Evolutionary conservation across 2,797 vertebrate species (phyloP).

Genomic region (Xiphorhynchus erythropygius): DNA sequence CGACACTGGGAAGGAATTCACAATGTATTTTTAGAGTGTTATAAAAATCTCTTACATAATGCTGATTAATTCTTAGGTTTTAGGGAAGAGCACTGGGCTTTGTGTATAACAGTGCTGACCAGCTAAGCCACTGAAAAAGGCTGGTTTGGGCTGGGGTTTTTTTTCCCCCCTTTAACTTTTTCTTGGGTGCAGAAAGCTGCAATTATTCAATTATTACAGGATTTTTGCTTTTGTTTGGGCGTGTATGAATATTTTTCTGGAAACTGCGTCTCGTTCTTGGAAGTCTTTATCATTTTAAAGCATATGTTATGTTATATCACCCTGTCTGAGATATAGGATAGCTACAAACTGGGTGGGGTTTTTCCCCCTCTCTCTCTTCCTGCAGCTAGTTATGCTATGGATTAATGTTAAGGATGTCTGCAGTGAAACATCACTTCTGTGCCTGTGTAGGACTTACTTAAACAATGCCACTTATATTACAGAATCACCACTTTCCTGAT

Average conservation of each 20-base stretch:
- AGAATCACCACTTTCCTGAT: neutral
- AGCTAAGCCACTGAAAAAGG: slow-evolving; percentile 42
- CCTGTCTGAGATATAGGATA: slow-evolving; percentile 48
- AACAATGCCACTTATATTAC: slow-evolving; percentile 1
- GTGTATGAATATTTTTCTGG: slow-evolving; percentile 66
- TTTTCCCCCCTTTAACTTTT: neutral
- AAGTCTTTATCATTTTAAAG: slow-evolving; percentile 72
- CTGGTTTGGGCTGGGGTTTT: neutral
- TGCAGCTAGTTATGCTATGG: slow-evolving; percentile 43
- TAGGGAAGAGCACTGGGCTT: slow-evolving; percentile 59
- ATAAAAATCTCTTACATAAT: slow-evolving; percentile 61
- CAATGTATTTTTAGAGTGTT: slow-evolving; percentile 59
- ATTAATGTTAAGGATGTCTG: slow-evolving; percentile 57
- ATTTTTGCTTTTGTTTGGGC: slow-evolving; percentile 68
- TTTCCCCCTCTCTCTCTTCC: neutral
- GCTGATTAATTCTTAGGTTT: slow-evolving; percentile 69
- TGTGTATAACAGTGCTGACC: slow-evolving; percentile 27
- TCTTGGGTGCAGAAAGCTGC: slow-evolving; percentile 29
- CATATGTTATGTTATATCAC: slow-evolving; percentile 62
- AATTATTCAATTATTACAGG: slow-evolving; percentile 54
- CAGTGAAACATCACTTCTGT: slow-evolving; percentile 20
- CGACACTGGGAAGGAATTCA: slow-evolving; percentile 58
- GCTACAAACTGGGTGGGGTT: slow-evolving; percentile 44
- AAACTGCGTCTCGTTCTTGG: slow-evolving; percentile 64
- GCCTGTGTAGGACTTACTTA: neutral